Conservation (phyloP, 2,113 vertebrate species). For the Galemys pyrenaicus region DNA sequence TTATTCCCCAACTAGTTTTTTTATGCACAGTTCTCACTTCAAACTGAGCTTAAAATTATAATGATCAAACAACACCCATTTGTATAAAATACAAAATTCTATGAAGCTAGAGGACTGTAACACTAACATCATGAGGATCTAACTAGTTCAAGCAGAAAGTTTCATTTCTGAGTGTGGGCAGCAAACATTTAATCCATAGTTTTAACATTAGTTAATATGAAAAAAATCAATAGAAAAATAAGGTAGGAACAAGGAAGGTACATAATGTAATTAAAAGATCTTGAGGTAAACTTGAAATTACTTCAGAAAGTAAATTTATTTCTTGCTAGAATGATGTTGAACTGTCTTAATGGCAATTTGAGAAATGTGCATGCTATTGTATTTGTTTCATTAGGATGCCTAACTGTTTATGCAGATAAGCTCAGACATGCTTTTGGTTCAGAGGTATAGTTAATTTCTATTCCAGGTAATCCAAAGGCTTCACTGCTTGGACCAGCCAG, state of each 20-base stretch:
- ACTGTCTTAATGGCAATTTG: neutral
- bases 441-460: neutral
- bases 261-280: neutral
- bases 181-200: neutral
- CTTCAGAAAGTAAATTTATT: conserved; percentile 33
- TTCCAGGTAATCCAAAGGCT: neutral
- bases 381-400: neutral
- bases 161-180: neutral
- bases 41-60: neutral
- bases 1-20: neutral
- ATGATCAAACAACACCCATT: neutral
- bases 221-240: conserved; percentile 17
- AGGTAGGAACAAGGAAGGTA: neutral
- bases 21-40: neutral
- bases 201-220: neutral
- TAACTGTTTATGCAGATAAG: neutral
- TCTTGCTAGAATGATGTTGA: neutral
- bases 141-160: neutral
- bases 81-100: neutral
- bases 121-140: neutral
- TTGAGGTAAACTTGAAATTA: neutral
- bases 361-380: neutral
- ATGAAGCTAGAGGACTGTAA: neutral
- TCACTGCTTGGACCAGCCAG: neutral
- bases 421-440: neutral